A percentile compares a stretch with the other conserved stretches of the same genome.
These are phyloP conservation scores for Diaphora mendica DNA, from an alignment of 2,888 invertebrate species.

Conservation along the genomic window DNA sequence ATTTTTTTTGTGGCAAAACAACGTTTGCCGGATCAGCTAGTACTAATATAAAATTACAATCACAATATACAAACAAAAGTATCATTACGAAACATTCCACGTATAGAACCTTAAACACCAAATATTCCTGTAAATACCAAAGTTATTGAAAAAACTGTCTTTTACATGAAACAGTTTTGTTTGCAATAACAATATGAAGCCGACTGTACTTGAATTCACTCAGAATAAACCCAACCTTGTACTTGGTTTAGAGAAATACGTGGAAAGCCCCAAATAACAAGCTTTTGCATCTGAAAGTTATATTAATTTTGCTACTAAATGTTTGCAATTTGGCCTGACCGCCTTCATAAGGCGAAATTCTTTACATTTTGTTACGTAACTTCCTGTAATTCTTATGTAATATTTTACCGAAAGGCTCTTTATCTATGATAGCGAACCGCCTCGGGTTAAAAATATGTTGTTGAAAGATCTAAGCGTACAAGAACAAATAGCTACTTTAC, in stretches of 20 bases:
- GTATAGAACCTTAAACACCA: no score
- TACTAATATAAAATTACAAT: not conserved
- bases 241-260: conserved; percentile 49
- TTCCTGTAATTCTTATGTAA: not conserved
- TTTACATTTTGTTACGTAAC: not conserved
- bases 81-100: conserved; percentile 1
- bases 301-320: not conserved
- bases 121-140: not conserved
- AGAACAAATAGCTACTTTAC: no score
- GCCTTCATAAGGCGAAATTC: not conserved
- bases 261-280: conserved; percentile 25
- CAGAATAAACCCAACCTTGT: conserved; percentile 55
- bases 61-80: not conserved
- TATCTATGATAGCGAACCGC: not conserved
- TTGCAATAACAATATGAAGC: conserved; percentile 41
- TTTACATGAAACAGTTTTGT: conserved; percentile 13
- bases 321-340: not conserved
- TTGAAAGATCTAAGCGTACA: no score
- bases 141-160: conserved; percentile 13
- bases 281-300: not conserved
- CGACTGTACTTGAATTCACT: conserved; percentile 50
- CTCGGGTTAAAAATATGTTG: no score
- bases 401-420: not conserved
- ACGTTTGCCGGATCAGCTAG: no score
- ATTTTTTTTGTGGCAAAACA: no score